Percentiles rank a stretch among this genome's conserved stretches.
Conservation (phyloP, 2,888 invertebrate genomes). For the Plusia festucae region DNA sequence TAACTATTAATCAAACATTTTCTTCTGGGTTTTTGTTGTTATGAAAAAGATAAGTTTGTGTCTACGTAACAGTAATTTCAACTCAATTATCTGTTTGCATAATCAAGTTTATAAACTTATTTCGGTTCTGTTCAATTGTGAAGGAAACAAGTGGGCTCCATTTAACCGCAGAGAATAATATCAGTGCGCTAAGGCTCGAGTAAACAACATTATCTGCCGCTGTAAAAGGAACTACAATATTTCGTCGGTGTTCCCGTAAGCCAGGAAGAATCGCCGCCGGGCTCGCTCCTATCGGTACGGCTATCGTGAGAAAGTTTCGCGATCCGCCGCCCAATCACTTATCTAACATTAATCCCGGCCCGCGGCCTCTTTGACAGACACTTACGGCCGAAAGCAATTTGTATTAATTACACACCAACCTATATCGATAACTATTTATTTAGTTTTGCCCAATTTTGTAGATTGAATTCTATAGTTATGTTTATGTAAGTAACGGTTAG, state of each 20-base stretch:
- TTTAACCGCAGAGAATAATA: constrained; percentile 27
- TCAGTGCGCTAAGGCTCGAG: constrained; percentile 30
- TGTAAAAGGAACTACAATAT: constrained; percentile 65
- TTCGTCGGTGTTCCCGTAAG: constrained; percentile 61
- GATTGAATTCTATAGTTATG: constrained; percentile 24
- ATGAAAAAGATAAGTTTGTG: constrained; percentile 10
- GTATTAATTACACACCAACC: constrained; percentile 79
- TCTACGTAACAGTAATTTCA: not conserved
- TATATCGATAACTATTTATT: constrained; percentile 67
- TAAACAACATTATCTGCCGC: constrained; percentile 59
- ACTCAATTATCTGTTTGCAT: constrained; percentile 16
- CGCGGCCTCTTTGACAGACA: constrained; percentile 82
- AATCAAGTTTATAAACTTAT: constrained; percentile 12
- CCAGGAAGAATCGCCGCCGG: constrained; percentile 59
- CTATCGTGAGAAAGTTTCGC: constrained; percentile 85
- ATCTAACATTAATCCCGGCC: constrained; percentile 76
- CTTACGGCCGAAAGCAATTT: constrained; percentile 77
- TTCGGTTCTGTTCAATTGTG: constrained; percentile 2
- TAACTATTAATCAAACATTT: constrained; percentile 13
- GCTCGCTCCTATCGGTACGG: constrained; percentile 65
- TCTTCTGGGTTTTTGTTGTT: constrained; percentile 4
- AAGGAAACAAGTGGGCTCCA: constrained; percentile 14
- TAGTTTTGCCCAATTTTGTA: constrained; percentile 52
- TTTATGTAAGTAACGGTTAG: constrained; percentile 12
- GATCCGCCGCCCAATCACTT: constrained; percentile 77